A percentile compares a stretch with the other conserved stretches of the same genome.
Evolutionary conservation across 1,140 invertebrate genomes (phyloP).

Genomic region (Fragariocoptes setiger): DNA sequence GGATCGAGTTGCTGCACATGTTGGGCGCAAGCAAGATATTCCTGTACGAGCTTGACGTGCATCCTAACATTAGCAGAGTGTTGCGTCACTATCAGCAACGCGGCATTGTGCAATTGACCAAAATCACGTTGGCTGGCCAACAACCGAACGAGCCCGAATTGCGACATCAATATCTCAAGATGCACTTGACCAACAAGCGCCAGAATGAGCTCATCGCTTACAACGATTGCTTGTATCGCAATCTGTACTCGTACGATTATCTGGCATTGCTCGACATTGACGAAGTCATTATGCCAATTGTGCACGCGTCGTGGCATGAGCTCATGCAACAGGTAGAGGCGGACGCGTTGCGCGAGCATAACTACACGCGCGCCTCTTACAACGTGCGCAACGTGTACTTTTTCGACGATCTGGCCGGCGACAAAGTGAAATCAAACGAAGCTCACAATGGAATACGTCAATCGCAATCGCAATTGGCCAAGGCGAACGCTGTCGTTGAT

Average conservation of each 20-base stretch:
- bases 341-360: slow-evolving; percentile 25
- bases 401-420: slow-evolving; percentile 40
- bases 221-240: slow-evolving; percentile 79
- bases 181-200: slow-evolving; percentile 54
- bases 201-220: slow-evolving; percentile 85
- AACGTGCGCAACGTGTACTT: slow-evolving; percentile 81
- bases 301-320: slow-evolving; percentile 35
- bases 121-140: slow-evolving; percentile 53
- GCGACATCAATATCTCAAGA: slow-evolving; percentile 54
- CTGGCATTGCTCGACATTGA: slow-evolving; percentile 66
- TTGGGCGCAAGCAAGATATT: slow-evolving; percentile 71
- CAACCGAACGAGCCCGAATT: slow-evolving; percentile 60
- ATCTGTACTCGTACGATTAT: slow-evolving; percentile 61
- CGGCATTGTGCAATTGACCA: slow-evolving; percentile 46
- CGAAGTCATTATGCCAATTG: slow-evolving; percentile 70
- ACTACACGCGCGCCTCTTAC: slow-evolving; percentile 44
- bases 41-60: slow-evolving; percentile 60
- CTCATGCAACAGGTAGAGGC: slow-evolving; percentile 34
- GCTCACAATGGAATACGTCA: no score
- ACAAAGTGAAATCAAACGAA: neutral
- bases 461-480: neutral
- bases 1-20: slow-evolving; percentile 55
- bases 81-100: slow-evolving; percentile 39
- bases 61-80: slow-evolving; percentile 63
- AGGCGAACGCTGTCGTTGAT: neutral